These are phyloP conservation scores for Silvanus unidentatus DNA, from an alignment of 2,888 invertebrate species.

Conservation along the genomic window DNA sequence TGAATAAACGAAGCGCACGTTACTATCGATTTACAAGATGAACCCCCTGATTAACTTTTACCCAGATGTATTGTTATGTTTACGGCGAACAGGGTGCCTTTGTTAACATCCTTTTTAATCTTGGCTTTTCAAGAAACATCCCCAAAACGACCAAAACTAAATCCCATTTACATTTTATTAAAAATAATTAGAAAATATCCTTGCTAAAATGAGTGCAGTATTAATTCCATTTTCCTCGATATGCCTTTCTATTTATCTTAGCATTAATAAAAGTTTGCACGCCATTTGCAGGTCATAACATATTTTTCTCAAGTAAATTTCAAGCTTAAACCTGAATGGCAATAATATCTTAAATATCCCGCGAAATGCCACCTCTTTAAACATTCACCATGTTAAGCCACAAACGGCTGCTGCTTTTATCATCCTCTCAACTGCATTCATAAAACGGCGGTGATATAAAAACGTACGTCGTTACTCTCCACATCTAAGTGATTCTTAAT, in stretches of 20 bases:
- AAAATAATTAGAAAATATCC: no score
- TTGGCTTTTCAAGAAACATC: no score
- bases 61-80: constrained; percentile 1
- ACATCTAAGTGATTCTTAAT: constrained; percentile 31
- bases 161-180: no score
- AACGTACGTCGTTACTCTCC: constrained; percentile 39
- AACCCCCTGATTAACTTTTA: constrained; percentile 8
- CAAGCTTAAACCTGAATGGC: constrained; percentile 30
- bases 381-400: constrained; percentile 18
- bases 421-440: constrained; percentile 18
- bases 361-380: constrained; percentile 36
- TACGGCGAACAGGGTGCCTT: no score
- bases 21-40: constrained; percentile 26
- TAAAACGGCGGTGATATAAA: constrained; percentile 25
- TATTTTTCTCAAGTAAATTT: constrained; percentile 34
- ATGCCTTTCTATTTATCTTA: no score
- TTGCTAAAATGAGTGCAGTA: no score
- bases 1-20: no score
- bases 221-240: no score
- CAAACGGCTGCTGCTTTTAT: constrained; percentile 24
- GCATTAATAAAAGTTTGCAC: constrained; percentile 2
- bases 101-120: no score
- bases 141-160: no score
- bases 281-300: constrained; percentile 23
- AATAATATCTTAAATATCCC: constrained; percentile 45